Base-by-base conservation (phyloP, 1,140 invertebrate genomes). In the Chionoecetes opilio region DNA sequence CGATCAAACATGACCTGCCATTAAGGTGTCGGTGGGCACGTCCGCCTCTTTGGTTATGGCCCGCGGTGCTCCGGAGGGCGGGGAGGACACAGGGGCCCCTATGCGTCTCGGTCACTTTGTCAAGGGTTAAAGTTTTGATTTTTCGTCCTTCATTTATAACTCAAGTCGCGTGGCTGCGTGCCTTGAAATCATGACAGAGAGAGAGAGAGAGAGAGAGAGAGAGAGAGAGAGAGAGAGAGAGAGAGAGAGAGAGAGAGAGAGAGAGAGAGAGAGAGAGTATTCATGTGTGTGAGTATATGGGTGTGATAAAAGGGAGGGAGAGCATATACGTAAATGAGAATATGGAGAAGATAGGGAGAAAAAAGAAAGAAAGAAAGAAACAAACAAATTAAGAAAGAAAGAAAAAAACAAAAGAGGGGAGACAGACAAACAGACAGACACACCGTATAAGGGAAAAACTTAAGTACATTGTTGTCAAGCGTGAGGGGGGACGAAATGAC, bases 121-220 rank as follows among this genome's bases (percentile, higher is more conserved):
- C 26, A 26, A 75, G 63, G 63, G 63, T 75, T 75, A 75, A 75
- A 75, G 11, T 75, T 75, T 75, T 75, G 63, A 75, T 75, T 75
- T 75, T n/a, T 8, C 63, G n/a, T 17, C 63, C 63, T 75, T 75
- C 63, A n/a, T 75, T n/a, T 26, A 26, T n/a, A 75, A 75, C 63
- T n/a, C 63, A 21, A 5, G 63, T 75, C 63, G 63, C 63, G 63
- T 75, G 63, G 21, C 21, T 75, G 63, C 63, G 63, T 75, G 63
- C n/a, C 21, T n/a, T 75, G 63, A 26, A 75, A 75, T 75, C 84
- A 32, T 84, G 32, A 84, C 82, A 34, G 82, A n/a, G 82, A n/a
- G 82, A 84, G 82, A 84, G 82, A 84, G 82, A 84, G 82, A 84
- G 82, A 84, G 82, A 84, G 82, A 84, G 82, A 84, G 82, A 84